phyloP scores from a whole-genome alignment of 2,113 vertebrate species.

The Cathartes aura region DNA sequence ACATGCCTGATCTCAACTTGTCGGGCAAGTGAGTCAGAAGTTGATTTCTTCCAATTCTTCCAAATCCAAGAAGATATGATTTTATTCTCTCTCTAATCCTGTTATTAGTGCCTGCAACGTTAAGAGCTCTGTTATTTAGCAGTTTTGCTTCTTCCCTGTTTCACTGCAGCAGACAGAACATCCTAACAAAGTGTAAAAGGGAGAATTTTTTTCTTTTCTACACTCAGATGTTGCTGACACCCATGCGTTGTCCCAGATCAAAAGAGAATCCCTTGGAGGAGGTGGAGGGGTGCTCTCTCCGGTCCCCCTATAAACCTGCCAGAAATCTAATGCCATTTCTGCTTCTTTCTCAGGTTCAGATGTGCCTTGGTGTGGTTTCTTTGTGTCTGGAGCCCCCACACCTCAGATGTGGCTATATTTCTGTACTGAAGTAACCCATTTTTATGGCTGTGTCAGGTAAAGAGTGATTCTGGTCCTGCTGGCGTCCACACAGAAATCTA shows the following conservation, averaged over 20 bases:
- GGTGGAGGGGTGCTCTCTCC: neutral
- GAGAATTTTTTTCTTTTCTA: neutral
- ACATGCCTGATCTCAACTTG: neutral
- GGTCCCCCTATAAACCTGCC: neutral
- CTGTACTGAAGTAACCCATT: neutral
- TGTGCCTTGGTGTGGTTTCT: neutral
- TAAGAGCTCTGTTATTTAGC: constrained; percentile 31
- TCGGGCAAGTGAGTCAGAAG: neutral
- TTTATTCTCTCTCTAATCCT: constrained; percentile 18
- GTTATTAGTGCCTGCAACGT: constrained; percentile 5
- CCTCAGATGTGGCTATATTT: neutral
- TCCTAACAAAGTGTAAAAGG: neutral
- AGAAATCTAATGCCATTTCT: neutral
- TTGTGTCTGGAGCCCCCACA: neutral
- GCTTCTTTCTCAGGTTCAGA: fast-evolving
- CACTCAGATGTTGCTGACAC: neutral
- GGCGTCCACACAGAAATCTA: neutral
- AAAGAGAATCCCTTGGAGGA: neutral
- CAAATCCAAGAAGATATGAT: constrained; percentile 4
- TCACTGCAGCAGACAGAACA: neutral
- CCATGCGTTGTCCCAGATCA: neutral
- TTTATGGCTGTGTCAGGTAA: neutral
- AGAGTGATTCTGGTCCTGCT: neutral
- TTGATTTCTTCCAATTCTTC: constrained; percentile 20
- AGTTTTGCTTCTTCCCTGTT: constrained; percentile 4